A percentile compares a stretch with the other conserved stretches of the same genome.
Conservation (phyloP, 2,797 vertebrate species). For the Sebastes vulpes region DNA sequence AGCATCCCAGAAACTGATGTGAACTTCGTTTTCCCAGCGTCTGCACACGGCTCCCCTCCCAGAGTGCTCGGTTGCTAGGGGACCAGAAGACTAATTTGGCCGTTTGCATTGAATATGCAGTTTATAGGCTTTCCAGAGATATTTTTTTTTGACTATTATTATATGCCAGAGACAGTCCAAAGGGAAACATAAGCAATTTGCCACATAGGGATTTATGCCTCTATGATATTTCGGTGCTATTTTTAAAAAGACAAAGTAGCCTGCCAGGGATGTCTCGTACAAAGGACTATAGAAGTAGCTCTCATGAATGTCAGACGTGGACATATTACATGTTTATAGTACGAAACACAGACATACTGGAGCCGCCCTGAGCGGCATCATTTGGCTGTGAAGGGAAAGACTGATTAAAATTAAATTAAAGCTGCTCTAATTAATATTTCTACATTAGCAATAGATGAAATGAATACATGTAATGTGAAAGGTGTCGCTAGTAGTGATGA, state of each 20-base stretch:
- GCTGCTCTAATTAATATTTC: neutral
- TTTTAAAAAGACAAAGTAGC: slow-evolving; percentile 25
- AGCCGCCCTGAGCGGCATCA: neutral
- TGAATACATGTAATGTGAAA: neutral
- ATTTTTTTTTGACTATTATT: slow-evolving; percentile 24
- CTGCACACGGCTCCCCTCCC: slow-evolving; percentile 42
- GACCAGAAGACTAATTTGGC: slow-evolving; percentile 64
- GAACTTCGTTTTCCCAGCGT: slow-evolving; percentile 47
- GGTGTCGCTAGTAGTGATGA: neutral
- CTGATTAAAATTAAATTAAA: slow-evolving; percentile 6
- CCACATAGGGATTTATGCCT: slow-evolving; percentile 4
- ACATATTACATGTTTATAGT: neutral
- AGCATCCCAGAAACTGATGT: slow-evolving; percentile 63
- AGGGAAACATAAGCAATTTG: slow-evolving; percentile 32
- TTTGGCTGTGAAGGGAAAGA: neutral
- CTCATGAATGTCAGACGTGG: neutral
- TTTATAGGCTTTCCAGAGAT: slow-evolving; percentile 52
- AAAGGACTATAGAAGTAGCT: neutral
- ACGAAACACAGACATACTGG: neutral
- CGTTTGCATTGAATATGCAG: slow-evolving; percentile 46
- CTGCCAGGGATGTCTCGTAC: neutral
- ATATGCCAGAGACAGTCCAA: slow-evolving; percentile 19
- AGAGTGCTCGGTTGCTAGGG: slow-evolving; percentile 59
- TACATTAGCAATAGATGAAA: neutral
- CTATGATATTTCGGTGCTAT: neutral